Conservation (phyloP, 2,113 vertebrate genomes). For the Mohoua ochrocephala region DNA sequence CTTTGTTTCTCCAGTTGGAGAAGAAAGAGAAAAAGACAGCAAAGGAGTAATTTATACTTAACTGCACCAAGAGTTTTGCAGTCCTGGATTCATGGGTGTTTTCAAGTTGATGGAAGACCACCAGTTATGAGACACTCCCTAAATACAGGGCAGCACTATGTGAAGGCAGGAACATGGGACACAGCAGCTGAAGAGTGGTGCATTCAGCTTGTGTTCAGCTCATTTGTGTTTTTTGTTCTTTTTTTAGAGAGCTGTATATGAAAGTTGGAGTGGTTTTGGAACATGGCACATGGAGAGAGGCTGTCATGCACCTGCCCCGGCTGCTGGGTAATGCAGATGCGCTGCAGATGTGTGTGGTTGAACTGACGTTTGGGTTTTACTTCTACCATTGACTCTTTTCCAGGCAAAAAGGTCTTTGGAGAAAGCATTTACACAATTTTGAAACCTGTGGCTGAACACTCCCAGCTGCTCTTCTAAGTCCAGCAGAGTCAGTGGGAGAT, state of each 20-base stretch:
- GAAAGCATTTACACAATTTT: background rate
- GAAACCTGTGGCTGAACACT: background rate
- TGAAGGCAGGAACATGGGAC: background rate
- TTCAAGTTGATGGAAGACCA: background rate
- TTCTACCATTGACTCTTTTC: background rate
- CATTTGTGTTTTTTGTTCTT: background rate
- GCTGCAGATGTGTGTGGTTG: background rate
- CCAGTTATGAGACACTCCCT: background rate
- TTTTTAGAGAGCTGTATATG: background rate
- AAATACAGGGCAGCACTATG: background rate
- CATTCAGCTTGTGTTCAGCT: background rate
- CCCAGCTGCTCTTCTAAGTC: background rate
- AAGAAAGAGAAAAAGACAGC: background rate
- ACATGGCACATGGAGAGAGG: accelerated
- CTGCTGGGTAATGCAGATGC: background rate
- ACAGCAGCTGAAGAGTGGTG: background rate
- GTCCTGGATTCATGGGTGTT: background rate
- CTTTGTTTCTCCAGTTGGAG: background rate
- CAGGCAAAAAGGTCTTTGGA: background rate
- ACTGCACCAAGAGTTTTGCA: background rate
- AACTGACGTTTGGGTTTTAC: background rate
- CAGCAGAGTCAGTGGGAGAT: background rate
- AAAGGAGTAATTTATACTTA: background rate
- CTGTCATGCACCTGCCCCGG: background rate
- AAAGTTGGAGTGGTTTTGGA: background rate